Evolutionary conservation across 2,113 vertebrate genomes (phyloP).

Genomic region (Ifrita kowaldi): DNA sequence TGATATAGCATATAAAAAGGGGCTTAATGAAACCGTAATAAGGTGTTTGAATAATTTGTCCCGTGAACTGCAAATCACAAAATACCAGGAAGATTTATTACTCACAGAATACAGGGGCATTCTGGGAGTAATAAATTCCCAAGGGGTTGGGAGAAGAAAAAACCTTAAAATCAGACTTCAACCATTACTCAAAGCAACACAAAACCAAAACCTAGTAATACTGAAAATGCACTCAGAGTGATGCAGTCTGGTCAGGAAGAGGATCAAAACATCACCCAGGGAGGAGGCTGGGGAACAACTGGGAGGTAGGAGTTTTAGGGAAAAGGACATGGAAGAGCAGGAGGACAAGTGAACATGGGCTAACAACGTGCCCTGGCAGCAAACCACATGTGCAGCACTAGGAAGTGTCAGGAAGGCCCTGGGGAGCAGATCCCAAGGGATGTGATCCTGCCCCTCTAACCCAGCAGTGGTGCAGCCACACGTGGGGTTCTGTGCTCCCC

Average conservation of each 20-base stretch:
- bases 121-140: neutral
- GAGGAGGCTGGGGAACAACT: neutral
- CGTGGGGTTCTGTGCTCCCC: neutral
- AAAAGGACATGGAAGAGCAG: neutral
- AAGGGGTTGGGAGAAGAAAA: neutral
- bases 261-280: neutral
- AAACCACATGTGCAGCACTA: neutral
- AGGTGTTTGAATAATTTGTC: constrained; percentile 9
- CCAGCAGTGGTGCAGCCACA: too few species aligned
- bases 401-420: neutral
- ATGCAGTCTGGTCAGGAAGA: neutral
- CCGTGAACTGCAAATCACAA: constrained; percentile 19
- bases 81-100: neutral
- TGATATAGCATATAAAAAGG: constrained; percentile 20
- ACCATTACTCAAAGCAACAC: neutral
- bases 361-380: neutral
- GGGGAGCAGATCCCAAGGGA: neutral
- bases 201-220: neutral
- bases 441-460: neutral
- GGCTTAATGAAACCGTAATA: constrained; percentile 34
- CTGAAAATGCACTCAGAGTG: neutral
- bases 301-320: neutral
- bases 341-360: neutral
- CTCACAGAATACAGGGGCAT: neutral
- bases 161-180: neutral